Conservation (phyloP, 2,113 vertebrate genomes). For the Xiphorhynchus elegans region DNA sequence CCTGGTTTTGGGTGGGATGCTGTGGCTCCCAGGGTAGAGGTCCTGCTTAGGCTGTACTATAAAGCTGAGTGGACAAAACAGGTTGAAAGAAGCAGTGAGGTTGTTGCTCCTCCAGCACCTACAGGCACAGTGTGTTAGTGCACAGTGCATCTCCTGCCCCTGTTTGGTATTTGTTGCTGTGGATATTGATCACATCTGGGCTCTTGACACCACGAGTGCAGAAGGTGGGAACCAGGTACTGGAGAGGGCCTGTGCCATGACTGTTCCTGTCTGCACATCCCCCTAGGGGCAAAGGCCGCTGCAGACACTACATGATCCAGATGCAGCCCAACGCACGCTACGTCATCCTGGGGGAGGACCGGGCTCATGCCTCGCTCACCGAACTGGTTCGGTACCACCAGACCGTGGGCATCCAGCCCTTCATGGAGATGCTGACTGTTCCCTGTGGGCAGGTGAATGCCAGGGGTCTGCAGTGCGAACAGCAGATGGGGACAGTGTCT, state of each 20-base stretch:
- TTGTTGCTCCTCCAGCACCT: neutral
- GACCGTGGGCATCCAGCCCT: constrained; percentile 73
- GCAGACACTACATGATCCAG: constrained; percentile 80
- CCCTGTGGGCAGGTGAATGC: constrained; percentile 73
- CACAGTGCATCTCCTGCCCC: neutral
- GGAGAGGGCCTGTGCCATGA: neutral
- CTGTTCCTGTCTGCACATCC: neutral
- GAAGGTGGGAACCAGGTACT: neutral
- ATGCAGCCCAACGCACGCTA: constrained; percentile 75
- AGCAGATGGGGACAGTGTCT: neutral
- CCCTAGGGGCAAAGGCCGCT: constrained; percentile 59
- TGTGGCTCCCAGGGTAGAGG: neutral
- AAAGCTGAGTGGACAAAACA: neutral
- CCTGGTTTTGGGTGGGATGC: neutral
- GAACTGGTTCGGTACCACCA: constrained; percentile 72
- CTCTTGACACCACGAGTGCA: neutral
- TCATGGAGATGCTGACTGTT: constrained; percentile 71
- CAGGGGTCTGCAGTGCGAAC: neutral
- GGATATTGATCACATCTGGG: neutral
- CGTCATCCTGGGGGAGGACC: constrained; percentile 77
- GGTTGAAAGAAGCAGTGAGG: neutral
- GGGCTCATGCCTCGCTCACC: constrained; percentile 67
- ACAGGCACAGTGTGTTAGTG: rapidly evolving
- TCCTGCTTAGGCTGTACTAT: neutral
- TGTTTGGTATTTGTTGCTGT: neutral